Evolutionary conservation across 2,113 vertebrate species (phyloP), one percentile per base, ranked within the genome.

Genomic region (Daboia siamensis): DNA sequence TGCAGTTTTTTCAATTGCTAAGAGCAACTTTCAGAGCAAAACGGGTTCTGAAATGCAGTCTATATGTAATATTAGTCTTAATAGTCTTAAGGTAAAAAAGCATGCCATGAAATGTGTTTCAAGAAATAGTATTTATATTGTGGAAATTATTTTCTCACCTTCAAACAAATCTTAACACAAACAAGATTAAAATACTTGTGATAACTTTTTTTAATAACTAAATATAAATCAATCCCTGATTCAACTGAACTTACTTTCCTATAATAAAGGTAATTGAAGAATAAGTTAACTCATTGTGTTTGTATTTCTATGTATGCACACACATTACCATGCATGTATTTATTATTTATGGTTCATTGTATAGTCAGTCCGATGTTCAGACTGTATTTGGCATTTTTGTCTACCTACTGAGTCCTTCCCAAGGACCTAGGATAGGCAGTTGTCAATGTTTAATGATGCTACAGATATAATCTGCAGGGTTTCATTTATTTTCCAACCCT

Each of bases 11-110:
- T 54, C 12, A 1, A 9, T 24, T n/a, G 94, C 46, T 92, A 51
- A 90, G 44, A 90, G 90, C 23, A 61, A 21, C 91, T 64, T 91
- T 93, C 17, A 24, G 61, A 3, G 46, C 15, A 85, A 93, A 86
- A 93, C 90, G 69, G 29, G 3, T 44, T 93, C 80, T 84, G 26
- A 51, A 92, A 86, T 94, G 87, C 91, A 92, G n/a, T 1, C 29
- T 12, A 26, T 1, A 0, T 80, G 48, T 91, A 91, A 13, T 89
- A 56, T 10, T 9, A 55, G 20, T 69, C 54, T 13, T 23, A 13
- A 44, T 8, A 0, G 39, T 39, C 1, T 15, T 0, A 3, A 1
- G 84, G 89, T 48, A 20, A 55, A 55, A n/a, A 0, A 0, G 48
- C 57, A 93, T 84, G 52, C 9, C 1, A 52, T 33, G 91, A 51